phyloP scores from a whole-genome alignment of 2,888 invertebrate species.

The Yponomeuta evonymella region DNA sequence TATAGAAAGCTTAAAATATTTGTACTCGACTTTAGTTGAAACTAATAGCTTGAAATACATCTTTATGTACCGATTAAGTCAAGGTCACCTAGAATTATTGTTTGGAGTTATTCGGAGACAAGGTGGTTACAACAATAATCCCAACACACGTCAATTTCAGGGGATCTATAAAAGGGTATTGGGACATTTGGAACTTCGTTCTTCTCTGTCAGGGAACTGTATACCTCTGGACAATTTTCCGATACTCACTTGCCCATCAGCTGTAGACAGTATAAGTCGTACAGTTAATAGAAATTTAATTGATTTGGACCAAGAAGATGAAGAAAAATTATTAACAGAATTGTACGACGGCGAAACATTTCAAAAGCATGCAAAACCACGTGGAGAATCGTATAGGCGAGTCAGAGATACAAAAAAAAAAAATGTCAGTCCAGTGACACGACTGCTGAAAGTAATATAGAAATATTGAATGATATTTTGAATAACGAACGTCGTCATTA shows the following conservation, averaged over 20 bases:
- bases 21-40: too few relatives aligned
- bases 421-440: conserved; percentile 1
- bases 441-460: conserved; percentile 10
- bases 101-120: too few relatives aligned
- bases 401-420: conserved; percentile 14
- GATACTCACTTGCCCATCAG: conserved; percentile 14
- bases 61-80: too few relatives aligned
- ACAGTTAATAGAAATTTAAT: conserved; percentile 7
- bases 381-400: conserved; percentile 12
- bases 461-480: conserved; percentile 13
- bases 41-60: too few relatives aligned
- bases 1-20: too few relatives aligned
- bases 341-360: conserved; percentile 14
- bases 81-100: too few relatives aligned
- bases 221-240: conserved; percentile 11
- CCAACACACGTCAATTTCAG: too few relatives aligned
- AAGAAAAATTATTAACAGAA: conserved; percentile 12
- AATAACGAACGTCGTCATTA: conserved; percentile 12
- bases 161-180: too few relatives aligned
- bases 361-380: conserved; percentile 14
- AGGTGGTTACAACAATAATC: too few relatives aligned
- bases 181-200: too few relatives aligned
- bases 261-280: conserved; percentile 14
- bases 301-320: conserved; percentile 12
- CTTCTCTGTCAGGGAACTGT: too few relatives aligned